These are phyloP conservation scores for Phenganax marumi DNA, from an alignment of 92 coral and sea anemone species.

Conservation along the genomic window DNA sequence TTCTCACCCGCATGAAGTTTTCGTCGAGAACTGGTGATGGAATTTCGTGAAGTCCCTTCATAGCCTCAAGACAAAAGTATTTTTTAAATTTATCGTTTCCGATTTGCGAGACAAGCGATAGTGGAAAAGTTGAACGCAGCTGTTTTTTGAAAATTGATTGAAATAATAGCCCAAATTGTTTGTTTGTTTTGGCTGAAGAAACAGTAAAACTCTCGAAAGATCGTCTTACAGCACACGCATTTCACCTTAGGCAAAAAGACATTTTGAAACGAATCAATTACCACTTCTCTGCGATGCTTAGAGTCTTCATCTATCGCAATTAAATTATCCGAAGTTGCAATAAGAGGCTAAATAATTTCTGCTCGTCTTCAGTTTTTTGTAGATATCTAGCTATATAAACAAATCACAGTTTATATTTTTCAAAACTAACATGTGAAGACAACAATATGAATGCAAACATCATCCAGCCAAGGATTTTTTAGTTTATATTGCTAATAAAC, in stretches of 20 bases:
- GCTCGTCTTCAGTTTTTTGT: not conserved
- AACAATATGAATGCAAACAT: not conserved
- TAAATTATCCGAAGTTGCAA: too few relatives aligned
- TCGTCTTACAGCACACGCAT: not conserved
- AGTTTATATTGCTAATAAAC: too few relatives aligned
- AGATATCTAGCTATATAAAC: not conserved
- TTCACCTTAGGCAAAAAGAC: not conserved
- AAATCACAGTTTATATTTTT: not conserved
- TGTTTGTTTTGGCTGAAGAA: constrained; percentile 37
- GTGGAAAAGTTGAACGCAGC: constrained; percentile 25
- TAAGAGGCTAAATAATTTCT: too few relatives aligned
- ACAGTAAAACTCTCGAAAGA: not conserved
- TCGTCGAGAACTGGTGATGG: not conserved
- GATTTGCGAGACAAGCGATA: not conserved
- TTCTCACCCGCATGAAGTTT: not conserved
- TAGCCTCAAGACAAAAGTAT: constrained; percentile 17
- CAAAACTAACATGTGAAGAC: not conserved
- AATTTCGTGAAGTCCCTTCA: not conserved
- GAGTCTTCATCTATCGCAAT: too few relatives aligned
- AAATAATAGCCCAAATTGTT: constrained; percentile 27
- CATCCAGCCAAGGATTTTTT: not conserved
- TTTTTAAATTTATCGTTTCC: constrained; percentile 7
- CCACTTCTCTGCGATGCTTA: too few relatives aligned
- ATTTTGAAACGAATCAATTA: not conserved
- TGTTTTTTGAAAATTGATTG: constrained; percentile 34